phyloP scores from a whole-genome alignment of 2,113 vertebrate species.

The Bos taurus region DNA sequence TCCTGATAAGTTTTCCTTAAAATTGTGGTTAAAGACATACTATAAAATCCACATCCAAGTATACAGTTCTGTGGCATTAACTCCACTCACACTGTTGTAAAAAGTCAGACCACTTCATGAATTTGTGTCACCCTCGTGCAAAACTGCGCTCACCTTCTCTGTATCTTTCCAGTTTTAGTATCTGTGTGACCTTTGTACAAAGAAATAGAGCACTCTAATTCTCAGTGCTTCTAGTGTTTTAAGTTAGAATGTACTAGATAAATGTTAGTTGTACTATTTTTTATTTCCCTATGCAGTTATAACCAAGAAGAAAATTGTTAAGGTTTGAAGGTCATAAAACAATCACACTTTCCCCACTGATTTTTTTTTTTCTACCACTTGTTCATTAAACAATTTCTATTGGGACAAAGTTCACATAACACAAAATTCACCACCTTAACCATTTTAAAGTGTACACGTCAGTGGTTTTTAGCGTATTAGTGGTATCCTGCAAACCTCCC shows the following conservation, averaged over 20 bases:
- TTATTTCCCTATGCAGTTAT: background rate
- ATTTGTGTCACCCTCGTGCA: rapidly evolving
- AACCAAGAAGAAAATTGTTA: background rate
- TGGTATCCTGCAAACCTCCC: background rate
- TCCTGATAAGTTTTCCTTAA: background rate
- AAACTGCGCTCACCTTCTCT: background rate
- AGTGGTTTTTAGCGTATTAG: background rate
- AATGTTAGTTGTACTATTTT: background rate
- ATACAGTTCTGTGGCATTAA: background rate
- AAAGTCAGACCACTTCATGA: background rate
- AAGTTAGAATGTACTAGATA: background rate
- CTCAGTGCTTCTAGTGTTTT: background rate
- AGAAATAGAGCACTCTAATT: background rate
- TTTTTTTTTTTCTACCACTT: background rate
- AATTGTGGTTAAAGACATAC: background rate
- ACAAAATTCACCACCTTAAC: background rate
- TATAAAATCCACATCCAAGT: background rate
- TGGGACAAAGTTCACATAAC: background rate
- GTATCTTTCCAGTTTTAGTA: background rate
- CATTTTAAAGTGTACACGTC: background rate
- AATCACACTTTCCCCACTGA: background rate
- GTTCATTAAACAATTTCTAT: background rate
- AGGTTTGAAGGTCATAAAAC: background rate
- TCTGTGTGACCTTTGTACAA: background rate
- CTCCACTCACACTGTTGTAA: background rate